A percentile compares a stretch with the other conserved stretches of the same genome.
Evolutionary conservation across 2,888 invertebrate genomes (phyloP).

Genomic region (Cantharis rustica): DNA sequence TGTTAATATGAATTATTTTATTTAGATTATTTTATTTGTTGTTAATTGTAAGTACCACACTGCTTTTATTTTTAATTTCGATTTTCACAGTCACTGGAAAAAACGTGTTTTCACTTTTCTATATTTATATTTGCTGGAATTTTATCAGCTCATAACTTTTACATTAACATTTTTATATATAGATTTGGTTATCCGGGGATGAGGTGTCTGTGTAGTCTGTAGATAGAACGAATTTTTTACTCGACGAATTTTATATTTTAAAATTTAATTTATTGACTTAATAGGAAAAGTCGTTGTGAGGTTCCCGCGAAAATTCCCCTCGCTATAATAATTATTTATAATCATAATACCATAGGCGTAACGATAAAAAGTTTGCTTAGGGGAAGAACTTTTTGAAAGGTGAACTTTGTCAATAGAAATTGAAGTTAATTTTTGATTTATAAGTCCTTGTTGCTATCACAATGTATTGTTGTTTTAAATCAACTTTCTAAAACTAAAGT

Average conservation of each 20-base stretch:
- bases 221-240: neutral
- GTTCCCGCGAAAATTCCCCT: neutral
- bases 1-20: neutral
- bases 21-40: neutral
- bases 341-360: neutral
- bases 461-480: neutral
- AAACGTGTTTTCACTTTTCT: neutral
- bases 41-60: neutral
- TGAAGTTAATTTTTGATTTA: neutral
- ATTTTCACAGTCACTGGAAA: neutral
- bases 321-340: neutral
- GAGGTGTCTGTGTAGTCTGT: neutral
- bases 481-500: neutral
- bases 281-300: neutral
- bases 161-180: neutral
- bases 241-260: neutral
- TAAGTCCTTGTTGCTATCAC: neutral
- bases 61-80: neutral
- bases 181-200: neutral
- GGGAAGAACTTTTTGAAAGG: neutral
- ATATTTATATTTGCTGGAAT: neutral
- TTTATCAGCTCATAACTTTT: neutral
- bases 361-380: neutral
- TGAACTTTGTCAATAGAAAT: neutral
- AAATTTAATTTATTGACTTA: neutral